phyloP scores from a whole-genome alignment of 1,140 invertebrate species.

The Palaemon carinicauda region DNA sequence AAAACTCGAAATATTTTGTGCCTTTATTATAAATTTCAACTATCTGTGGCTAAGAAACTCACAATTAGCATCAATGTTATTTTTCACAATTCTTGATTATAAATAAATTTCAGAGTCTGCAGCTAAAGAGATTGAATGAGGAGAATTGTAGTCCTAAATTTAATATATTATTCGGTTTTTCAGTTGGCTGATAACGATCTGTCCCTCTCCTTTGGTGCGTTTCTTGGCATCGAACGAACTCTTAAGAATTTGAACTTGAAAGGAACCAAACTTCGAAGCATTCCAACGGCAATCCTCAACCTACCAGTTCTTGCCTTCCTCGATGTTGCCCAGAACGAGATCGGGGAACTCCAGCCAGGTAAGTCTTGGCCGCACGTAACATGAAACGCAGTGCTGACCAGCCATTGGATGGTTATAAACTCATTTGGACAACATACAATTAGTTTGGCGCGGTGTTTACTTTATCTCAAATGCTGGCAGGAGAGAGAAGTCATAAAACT shows the following conservation, averaged over 20 bases:
- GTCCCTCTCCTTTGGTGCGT: conserved; percentile 73
- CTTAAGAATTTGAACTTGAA: conserved; percentile 92
- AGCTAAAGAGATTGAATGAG: neutral
- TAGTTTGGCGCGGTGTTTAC: no score
- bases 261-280: conserved; percentile 79
- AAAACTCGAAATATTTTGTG: no score
- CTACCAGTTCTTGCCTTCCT: conserved; percentile 84
- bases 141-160: conserved; percentile 19
- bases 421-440: no score
- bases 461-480: no score
- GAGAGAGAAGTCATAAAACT: no score
- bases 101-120: neutral
- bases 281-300: conserved; percentile 81
- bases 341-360: conserved; percentile 77
- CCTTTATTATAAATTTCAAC: no score
- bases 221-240: conserved; percentile 80
- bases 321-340: conserved; percentile 89
- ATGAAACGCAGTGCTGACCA: no score
- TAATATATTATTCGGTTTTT: no score
- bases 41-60: no score
- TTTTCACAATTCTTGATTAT: no score
- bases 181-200: conserved; percentile 84
- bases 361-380: conserved; percentile 56
- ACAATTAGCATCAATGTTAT: no score
- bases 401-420: no score